Evolutionary conservation across 2,797 vertebrate species (phyloP), one percentile per base, ranked within the genome.

Genomic region (Phalloptychus januarius): DNA sequence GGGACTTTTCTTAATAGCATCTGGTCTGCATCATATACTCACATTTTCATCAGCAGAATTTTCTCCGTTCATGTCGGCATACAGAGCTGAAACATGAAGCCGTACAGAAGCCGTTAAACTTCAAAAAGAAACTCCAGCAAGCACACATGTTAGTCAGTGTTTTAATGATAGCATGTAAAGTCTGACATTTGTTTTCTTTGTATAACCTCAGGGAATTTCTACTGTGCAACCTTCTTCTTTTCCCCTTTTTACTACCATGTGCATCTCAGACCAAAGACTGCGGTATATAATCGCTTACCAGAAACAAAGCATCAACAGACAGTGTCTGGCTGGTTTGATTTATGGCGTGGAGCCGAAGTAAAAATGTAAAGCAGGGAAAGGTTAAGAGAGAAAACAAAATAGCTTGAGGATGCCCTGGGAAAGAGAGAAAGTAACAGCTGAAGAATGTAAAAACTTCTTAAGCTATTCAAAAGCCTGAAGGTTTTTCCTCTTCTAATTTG

Each of bases 41-140:
- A 94, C 95, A 75, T 85, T 91, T 74, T 94, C 88, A 52, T 88
- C 87, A 44, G 80, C 71, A 36, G 80, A 65, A 63, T 50, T 87
- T 63, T 52, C 89, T 83, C 76, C 83, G 12, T 82, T 87, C 33
- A 88, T 69, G 54, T 76, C 87, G 69, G 88, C 75, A 84, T 82
- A 89, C 42, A 88, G 67, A 5, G 67, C 93, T 94, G 76, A 85
- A 89, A 87, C 52, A 80, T 20, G 3, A n/a, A 48, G 72, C 46
- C 58, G 82, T 74, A 69, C 83, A 71, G 7, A 20, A 52, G 72
- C 46, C 36, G 76, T 80, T 74, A 85, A 70, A 84, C 85, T 86
- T 87, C 83, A 90, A 89, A 89, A 89, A 78, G 61, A 82, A 38
- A 73, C 74, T 78, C 63, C 69, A 87, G 80, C 50, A 71, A 75